These are phyloP conservation scores for Stenopsyche tienmushanensis DNA, from an alignment of 1,140 invertebrate species.

Conservation along the genomic window DNA sequence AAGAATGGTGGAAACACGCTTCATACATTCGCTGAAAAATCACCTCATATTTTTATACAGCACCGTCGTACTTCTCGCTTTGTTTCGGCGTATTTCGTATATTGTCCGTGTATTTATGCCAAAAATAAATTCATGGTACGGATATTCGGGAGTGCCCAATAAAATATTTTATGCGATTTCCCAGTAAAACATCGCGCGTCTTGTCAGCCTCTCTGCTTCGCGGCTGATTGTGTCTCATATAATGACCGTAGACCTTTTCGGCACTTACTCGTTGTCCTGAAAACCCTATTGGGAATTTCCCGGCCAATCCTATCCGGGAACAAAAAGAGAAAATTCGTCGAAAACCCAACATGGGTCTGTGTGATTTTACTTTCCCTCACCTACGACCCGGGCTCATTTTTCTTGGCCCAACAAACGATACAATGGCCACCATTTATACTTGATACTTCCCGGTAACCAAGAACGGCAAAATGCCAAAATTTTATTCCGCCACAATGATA, in stretches of 20 bases:
- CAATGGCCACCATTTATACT: not conserved
- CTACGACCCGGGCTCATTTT: conserved; percentile 5
- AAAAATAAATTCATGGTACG: no score
- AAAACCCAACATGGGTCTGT: conserved; percentile 3
- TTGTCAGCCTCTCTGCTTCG: no score
- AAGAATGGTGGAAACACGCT: conserved; percentile 22
- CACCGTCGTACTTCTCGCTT: not conserved
- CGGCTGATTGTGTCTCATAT: conserved; percentile 12
- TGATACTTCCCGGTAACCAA: not conserved
- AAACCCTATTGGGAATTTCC: conserved; percentile 15
- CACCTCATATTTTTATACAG: conserved; percentile 18
- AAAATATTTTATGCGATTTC: not conserved
- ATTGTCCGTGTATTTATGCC: not conserved
- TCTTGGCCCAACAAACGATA: no score
- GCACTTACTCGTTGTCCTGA: not conserved
- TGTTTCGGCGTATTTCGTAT: conserved; percentile 15
- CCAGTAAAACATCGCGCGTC: no score
- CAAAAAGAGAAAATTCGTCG: conserved; percentile 19
- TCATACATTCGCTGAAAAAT: conserved; percentile 20
- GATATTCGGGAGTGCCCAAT: no score
- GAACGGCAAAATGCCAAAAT: not conserved
- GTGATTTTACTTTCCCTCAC: conserved; percentile 17
- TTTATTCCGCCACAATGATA: no score
- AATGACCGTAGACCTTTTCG: conserved; percentile 17
- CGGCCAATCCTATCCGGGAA: conserved; percentile 4